phyloP scores from a whole-genome alignment of 2,888 invertebrate genomes.

The Oxycera nigricornis region DNA sequence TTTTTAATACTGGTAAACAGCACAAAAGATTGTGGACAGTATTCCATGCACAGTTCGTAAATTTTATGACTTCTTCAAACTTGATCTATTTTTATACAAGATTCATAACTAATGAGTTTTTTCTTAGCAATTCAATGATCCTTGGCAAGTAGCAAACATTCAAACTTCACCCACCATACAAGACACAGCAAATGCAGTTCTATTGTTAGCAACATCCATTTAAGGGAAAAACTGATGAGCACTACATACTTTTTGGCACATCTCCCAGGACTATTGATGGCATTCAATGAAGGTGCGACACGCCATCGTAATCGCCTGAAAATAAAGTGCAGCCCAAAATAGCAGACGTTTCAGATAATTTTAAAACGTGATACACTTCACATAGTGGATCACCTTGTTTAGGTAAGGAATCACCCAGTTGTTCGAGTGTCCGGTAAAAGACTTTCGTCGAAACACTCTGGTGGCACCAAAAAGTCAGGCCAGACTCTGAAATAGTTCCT shows the following conservation, averaged over 20 bases:
- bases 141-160: no score
- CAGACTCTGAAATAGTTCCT: conserved; percentile 22
- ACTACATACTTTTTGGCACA: conserved; percentile 25
- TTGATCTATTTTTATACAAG: no score
- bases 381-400: conserved; percentile 37
- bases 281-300: conserved; percentile 26
- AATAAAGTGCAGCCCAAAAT: conserved; percentile 22
- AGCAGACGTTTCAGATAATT: conserved; percentile 8
- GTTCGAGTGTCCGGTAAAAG: conserved; percentile 6
- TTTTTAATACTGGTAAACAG: no score
- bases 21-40: no score
- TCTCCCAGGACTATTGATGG: conserved; percentile 28
- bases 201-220: conserved; percentile 18
- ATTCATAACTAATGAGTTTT: no score
- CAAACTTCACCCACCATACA: neutral
- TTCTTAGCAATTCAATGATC: no score
- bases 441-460: conserved; percentile 14
- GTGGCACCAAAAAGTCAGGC: neutral
- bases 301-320: conserved; percentile 14
- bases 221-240: conserved; percentile 11
- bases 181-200: neutral
- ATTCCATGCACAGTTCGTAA: no score
- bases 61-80: no score
- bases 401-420: conserved; percentile 36
- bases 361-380: conserved; percentile 22